Base-by-base conservation (phyloP, 2,888 invertebrate species). In the Busseola fusca region DNA sequence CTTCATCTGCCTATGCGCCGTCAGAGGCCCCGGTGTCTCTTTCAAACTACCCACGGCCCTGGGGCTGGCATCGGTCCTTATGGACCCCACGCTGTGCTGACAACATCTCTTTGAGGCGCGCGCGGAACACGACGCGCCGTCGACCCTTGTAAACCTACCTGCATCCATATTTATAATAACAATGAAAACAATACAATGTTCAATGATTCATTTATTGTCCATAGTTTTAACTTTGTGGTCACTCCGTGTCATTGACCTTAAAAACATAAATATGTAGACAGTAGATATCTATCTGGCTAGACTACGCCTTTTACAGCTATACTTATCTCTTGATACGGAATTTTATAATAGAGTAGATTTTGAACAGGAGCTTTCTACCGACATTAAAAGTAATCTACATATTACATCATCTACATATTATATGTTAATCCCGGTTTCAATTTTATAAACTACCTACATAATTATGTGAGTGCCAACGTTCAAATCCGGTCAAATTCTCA, bases 231-330 rank as follows among this genome's bases (percentile, higher is more conserved):
- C 25, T 58, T 60, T 52, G 37, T 69, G 72, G 77, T 42, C 68
- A 72, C 64, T 57, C 27, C 34, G 48, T 63, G 83, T 83, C 83
- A 75, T 68, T 63, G 71, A 74, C 83, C 83, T 25, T 48, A 63
- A 52, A 73, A 48, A 71, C 12, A 50, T 48, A 58, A 56, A 66
- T 54, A 66, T 70, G 50, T 40, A 64, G 48, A 52, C 3, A 40
- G 48, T 48, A 25, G 12, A 30, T 59, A 68, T 69, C 27, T 59
- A 68, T 69, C 27, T 58, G 68, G 25, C 37, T 58, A 69, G 45
- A 56, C 59, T 63, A 59, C 40, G 14, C 18, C 27, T 48, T 65
- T 67, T 74, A 67, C 62, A 54, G 50, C 45, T 21, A 34, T 63
- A 50, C 57, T 54, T 80, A 67, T 72, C 42, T 58, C 34, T 27